These are phyloP conservation scores for Holotrichia oblita DNA, from an alignment of 1,140 invertebrate genomes.

Conservation along the genomic window DNA sequence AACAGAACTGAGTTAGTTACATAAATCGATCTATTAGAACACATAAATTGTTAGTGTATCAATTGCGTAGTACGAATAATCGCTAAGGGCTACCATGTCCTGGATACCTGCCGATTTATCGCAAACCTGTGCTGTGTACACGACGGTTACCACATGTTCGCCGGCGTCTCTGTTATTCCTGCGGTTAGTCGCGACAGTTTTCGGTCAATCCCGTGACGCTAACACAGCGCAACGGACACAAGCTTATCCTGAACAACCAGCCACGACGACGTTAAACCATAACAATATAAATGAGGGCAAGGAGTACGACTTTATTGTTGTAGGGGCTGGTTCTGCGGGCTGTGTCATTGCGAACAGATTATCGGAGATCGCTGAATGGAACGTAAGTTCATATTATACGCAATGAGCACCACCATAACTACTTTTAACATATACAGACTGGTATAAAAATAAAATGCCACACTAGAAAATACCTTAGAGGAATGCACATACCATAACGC, in stretches of 20 bases:
- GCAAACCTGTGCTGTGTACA: conserved; percentile 63
- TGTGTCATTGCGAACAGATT: conserved; percentile 38
- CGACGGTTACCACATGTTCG: conserved; percentile 67
- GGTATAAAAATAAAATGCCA: too few species aligned
- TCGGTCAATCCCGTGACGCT: conserved; percentile 65
- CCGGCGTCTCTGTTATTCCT: conserved; percentile 67
- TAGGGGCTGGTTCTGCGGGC: conserved; percentile 33
- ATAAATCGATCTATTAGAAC: neutral
- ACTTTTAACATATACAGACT: too few species aligned
- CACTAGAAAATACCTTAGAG: too few species aligned
- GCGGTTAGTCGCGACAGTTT: conserved; percentile 65
- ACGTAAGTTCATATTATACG: conserved; percentile 42
- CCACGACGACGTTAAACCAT: neutral
- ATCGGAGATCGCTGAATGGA: conserved; percentile 38
- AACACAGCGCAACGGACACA: neutral
- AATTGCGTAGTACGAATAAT: neutral
- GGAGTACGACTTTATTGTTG: conserved; percentile 54
- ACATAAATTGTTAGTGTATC: neutral
- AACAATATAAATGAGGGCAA: conserved; percentile 34
- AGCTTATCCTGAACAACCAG: neutral
- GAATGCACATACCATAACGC: too few species aligned
- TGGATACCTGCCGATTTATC: conserved; percentile 69
- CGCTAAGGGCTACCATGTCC: conserved; percentile 59
- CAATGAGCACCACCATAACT: neutral
- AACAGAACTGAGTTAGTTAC: neutral